A percentile compares a stretch with the other conserved stretches of the same genome.
Evolutionary conservation across 2,113 vertebrate species (phyloP).

Genomic region (Calidris pugnax): DNA sequence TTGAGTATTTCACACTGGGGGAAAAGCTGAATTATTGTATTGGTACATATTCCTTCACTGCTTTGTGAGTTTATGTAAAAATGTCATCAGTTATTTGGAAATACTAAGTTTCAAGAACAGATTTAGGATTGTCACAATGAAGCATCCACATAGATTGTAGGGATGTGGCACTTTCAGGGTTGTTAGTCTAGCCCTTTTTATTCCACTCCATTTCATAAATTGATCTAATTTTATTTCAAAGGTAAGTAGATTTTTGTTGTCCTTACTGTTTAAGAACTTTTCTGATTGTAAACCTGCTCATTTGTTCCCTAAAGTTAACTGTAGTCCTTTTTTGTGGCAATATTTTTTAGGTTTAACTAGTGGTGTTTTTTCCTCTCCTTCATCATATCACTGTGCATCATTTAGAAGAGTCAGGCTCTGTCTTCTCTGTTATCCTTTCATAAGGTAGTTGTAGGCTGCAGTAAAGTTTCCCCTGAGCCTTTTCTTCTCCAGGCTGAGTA

Average conservation of each 20-base stretch:
- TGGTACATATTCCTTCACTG: not conserved
- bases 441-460: not conserved
- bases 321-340: not conserved
- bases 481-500: not conserved
- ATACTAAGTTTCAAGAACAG: not conserved
- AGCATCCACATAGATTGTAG: not conserved
- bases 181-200: not conserved
- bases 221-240: not conserved
- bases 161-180: not conserved
- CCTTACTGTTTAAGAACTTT: not conserved
- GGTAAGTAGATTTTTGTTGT: not conserved
- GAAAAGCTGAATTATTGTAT: not conserved
- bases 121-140: not conserved
- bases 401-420: not conserved
- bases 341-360: not conserved
- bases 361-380: not conserved
- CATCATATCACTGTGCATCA: rapidly evolving
- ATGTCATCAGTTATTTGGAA: not conserved
- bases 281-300: not conserved
- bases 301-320: not conserved
- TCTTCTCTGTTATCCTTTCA: not conserved
- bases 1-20: not conserved
- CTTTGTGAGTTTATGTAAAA: not conserved
- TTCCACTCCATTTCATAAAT: not conserved
- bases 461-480: not conserved